Base-by-base conservation (phyloP, 2,888 invertebrate genomes). In the Drosophila neonasuta region DNA sequence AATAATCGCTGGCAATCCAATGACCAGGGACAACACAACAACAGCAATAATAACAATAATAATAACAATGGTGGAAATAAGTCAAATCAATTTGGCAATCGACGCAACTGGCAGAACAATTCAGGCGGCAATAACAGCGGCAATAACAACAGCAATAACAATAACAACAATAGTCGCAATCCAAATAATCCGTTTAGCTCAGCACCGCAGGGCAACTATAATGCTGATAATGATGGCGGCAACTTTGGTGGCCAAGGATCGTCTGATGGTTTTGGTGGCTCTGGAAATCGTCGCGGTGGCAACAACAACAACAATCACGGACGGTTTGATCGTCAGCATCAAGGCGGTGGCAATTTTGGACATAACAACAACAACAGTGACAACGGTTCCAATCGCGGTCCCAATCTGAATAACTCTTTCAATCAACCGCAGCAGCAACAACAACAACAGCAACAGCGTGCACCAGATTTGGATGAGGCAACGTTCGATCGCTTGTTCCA, bases 401-500 rank as follows among this genome's bases (percentile, higher is more conserved):
- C 51, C 32, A 75, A 71, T 62, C 62, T 10, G 3, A 32, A 44
- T 10, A 44, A 34, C 0, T 75, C 56, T 15, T 94, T 94, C 94
- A 95, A 77, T 94, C 94, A 94, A 93, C 94, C 24, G 6, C 24
- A 24, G 6, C 24, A 20, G 4, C 20, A 20, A 85, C 94, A 95
- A 77, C 94, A 95, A 88, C 94, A 94, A 84, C 94, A 94, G 93
- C 93, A 94, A 9, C 95, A 95, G 81, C 93, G 72, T 92, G 82
- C 93, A 92, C 92, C 93, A 11, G 88, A 88, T 5, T 58, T 90
- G 34, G 96, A 96, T 81, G 97, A 97, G 90, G 94, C 94, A 89
- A 94, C 95, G 65, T 98, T 98, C 91, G 96, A 97, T 88, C 94
- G 95, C 69, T 96, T 97, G 90, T 97, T 97, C 89, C 93, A 94